Evolutionary conservation across 2,797 vertebrate species (phyloP), one percentile per base, ranked within the genome.

Genomic region (Dicrostonyx torquatus): DNA sequence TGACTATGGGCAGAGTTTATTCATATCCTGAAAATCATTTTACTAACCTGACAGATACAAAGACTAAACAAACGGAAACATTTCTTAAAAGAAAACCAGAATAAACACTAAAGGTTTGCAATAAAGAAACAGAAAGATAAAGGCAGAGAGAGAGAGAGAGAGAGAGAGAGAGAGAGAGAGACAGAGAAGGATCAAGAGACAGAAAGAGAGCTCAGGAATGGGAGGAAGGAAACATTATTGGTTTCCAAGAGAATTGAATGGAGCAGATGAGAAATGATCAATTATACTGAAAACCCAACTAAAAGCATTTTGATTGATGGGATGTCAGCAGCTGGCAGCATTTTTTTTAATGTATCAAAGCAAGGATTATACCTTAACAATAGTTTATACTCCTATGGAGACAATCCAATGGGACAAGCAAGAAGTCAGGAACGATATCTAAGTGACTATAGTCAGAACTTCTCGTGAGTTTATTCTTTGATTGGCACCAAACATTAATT

Each of bases 361-460:
- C 53, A 77, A 12, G 80, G 40, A 53, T 45, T 87, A 14, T 50
- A 77, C 17, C 92, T 92, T 66, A 85, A 73, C 20, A 86, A 90
- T 8, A 79, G 15, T 90, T 75, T 70, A 43, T 48, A 73, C n/a
- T 73, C 40, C 26, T 92, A 45, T 73, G 75, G 72, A 92, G 90
- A 87, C 40, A 85, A 77, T 48, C 91, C 15, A 29, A 34, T 82
- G 93, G 87, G 68, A 70, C 84, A 94, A 86, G 26, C 90, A 77
- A 82, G 14, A 80, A 80, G 14, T 75, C 37, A 93, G 34, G 26
- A 62, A 79, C n/a, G 66, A 31, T 58, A 15, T 75, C 37, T 48
- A n/a, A 29, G 29, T 31, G 53, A 88, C 37, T 87, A 48, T 14
- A 60, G 37, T 88, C 4, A 76, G 18, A 76, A 60, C 76, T 76